Evolutionary conservation across 2,797 vertebrate genomes (phyloP).

Genomic region (Schizopygopsis malacanthus): DNA sequence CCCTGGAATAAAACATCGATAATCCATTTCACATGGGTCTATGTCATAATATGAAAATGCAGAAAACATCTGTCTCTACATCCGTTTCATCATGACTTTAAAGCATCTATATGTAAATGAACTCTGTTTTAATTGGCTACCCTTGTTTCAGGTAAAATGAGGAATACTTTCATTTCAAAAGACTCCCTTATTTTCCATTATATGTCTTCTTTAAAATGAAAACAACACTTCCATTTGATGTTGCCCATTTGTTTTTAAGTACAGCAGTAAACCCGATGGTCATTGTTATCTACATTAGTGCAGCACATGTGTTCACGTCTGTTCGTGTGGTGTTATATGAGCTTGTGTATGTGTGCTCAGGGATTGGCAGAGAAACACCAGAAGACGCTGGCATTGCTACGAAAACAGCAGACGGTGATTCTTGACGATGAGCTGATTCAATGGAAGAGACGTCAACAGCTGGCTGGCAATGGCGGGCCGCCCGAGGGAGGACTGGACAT

Average conservation of each 20-base stretch:
- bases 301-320: slow-evolving; percentile 3
- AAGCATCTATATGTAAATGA: not conserved
- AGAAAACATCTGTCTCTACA: not conserved
- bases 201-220: not conserved
- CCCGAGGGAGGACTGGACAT: slow-evolving; percentile 90
- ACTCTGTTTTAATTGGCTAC: not conserved
- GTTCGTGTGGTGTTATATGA: slow-evolving; percentile 28
- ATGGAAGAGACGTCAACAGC: slow-evolving; percentile 95
- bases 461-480: slow-evolving; percentile 89
- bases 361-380: slow-evolving; percentile 94
- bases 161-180: not conserved
- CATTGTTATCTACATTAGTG: not conserved
- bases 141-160: not conserved
- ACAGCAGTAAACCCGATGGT: not conserved
- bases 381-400: slow-evolving; percentile 88
- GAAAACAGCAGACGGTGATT: slow-evolving; percentile 94
- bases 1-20: not conserved
- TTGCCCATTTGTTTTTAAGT: not conserved
- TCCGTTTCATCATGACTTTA: not conserved
- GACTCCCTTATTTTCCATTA: not conserved
- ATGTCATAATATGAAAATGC: not conserved
- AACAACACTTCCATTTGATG: not conserved
- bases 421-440: slow-evolving; percentile 95
- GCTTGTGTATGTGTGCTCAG: slow-evolving; percentile 66
- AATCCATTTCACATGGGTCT: not conserved